phyloP scores from a whole-genome alignment of 2,888 invertebrate species.

The Camptogramma bilineatum region DNA sequence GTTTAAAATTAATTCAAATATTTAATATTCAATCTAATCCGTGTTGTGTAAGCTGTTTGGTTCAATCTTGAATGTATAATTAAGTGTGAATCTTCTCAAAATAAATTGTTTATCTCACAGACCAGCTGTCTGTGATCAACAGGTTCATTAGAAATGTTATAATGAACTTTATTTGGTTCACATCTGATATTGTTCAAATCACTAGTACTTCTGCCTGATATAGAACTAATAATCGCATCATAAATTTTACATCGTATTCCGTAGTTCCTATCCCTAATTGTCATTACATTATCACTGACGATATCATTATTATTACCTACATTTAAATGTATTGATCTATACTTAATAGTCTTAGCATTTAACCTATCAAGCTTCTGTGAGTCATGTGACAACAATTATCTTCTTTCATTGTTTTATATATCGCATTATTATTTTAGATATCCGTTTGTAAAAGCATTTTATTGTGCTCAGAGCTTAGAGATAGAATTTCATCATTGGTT shows the following conservation, averaged over 20 bases:
- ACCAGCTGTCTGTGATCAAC: conserved; percentile 12
- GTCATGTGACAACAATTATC: background rate
- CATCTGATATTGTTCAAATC: conserved; percentile 13
- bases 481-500: background rate
- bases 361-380: background rate
- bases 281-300: conserved; percentile 7
- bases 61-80: conserved; percentile 10
- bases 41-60: conserved; percentile 19
- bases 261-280: conserved; percentile 10
- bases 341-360: conserved; percentile 9
- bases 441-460: background rate
- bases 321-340: background rate
- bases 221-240: background rate
- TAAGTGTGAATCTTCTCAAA: conserved; percentile 18
- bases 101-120: conserved; percentile 8
- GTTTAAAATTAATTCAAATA: conserved; percentile 18
- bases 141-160: conserved; percentile 3
- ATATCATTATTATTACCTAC: background rate
- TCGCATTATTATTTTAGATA: background rate
- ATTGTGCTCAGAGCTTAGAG: background rate
- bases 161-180: conserved; percentile 19
- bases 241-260: background rate
- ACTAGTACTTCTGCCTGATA: conserved; percentile 1
- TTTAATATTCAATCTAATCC: conserved; percentile 8
- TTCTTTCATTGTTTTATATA: background rate